Evolutionary conservation across 2,797 vertebrate species (phyloP).

Genomic region (Crocodylus rhombifer): DNA sequence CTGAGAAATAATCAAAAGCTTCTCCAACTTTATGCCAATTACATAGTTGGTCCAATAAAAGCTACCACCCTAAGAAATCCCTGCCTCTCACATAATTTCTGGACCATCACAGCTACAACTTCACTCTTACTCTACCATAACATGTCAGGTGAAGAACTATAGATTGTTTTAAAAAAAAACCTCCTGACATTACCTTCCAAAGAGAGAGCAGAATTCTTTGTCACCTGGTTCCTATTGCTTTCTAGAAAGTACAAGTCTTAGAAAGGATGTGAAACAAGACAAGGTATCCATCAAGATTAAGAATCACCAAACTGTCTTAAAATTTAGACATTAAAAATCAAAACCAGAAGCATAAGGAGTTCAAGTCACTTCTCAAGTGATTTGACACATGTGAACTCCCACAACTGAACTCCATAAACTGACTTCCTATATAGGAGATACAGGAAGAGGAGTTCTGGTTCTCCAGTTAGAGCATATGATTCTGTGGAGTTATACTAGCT

Average conservation of each 20-base stretch:
- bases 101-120: too few species aligned
- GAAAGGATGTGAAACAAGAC: not conserved
- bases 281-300: not conserved
- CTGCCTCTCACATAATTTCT: too few species aligned
- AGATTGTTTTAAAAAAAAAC: not conserved
- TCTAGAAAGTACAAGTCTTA: not conserved
- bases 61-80: too few species aligned
- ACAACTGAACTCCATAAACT: not conserved
- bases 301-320: not conserved
- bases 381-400: not conserved
- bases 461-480: too few species aligned
- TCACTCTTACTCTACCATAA: too few species aligned
- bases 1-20: too few species aligned
- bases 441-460: too few species aligned
- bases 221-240: not conserved
- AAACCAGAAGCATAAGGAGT: not conserved
- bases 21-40: too few species aligned
- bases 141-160: not conserved
- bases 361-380: not conserved
- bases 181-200: not conserved
- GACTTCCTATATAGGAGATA: too few species aligned
- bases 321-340: not conserved
- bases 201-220: not conserved
- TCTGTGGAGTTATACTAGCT: too few species aligned
- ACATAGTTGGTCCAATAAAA: too few species aligned